These are phyloP conservation scores for Microcaecilia unicolor DNA, from an alignment of 2,797 vertebrate species.

Conservation along the genomic window DNA sequence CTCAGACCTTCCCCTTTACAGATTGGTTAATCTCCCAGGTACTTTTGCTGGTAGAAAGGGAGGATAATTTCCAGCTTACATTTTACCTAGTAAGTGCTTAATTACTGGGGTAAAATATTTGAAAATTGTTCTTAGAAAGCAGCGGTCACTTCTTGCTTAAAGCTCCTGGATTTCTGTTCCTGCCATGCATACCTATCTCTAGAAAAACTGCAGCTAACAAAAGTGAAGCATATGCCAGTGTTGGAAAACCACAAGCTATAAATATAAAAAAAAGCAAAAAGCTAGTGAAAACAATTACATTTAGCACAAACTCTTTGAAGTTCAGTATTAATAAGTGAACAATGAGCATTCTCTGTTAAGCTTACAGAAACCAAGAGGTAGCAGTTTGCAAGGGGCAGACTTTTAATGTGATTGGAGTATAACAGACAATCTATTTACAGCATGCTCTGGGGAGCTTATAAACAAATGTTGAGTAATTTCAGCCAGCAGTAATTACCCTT, in stretches of 20 bases:
- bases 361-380: constrained; percentile 91
- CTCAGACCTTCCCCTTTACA: too few relatives aligned
- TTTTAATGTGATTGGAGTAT: constrained; percentile 99
- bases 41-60: too few relatives aligned
- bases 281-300: constrained; percentile 96
- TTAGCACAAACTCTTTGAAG: constrained; percentile 85
- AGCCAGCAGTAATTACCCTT: constrained; percentile 99
- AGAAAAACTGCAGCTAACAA: constrained; percentile 51
- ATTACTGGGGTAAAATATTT: too few relatives aligned
- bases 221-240: constrained; percentile 64
- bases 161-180: constrained; percentile 21
- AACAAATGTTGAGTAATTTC: constrained; percentile 99
- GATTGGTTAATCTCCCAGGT: too few relatives aligned
- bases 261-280: constrained; percentile 74
- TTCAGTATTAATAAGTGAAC: constrained; percentile 88
- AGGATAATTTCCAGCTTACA: too few relatives aligned
- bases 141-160: too few relatives aligned
- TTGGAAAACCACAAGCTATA: constrained; percentile 68
- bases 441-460: constrained; percentile 98
- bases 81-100: too few relatives aligned
- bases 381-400: constrained; percentile 71
- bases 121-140: too few relatives aligned
- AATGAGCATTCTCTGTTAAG: constrained; percentile 71
- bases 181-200: constrained; percentile 21
- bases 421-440: constrained; percentile 99